Evolutionary conservation across 2,113 vertebrate species (phyloP), one percentile per base, ranked within the genome.

Genomic region (Rhipidura dahli): DNA sequence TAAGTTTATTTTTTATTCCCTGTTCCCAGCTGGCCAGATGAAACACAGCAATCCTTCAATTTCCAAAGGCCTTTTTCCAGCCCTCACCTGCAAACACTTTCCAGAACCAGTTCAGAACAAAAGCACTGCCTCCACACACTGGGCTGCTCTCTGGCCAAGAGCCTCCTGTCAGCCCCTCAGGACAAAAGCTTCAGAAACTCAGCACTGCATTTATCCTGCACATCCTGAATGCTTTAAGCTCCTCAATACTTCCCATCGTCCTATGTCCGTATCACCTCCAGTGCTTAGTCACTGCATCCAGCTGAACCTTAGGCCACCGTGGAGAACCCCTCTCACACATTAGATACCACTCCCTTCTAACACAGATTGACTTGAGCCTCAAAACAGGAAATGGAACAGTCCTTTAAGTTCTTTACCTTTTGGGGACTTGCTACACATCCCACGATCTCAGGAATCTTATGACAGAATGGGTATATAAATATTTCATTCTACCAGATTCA

Each of bases 211-310:
- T 92, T 68, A 65, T 30, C 33, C 68, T n/a, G 35, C 20, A 66
- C n/a, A 76, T 28, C 72, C 68, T 40, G 28, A 69, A 51, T 49
- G 21, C 51, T 57, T 69, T 30, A 65, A 61, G 54, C 37, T 91
- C 45, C 47, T 86, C 9, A 2, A 33, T 13, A 47, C 30, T 59
- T 33, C 31, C 68, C 15, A 20, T 2, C 61, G 37, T 22, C 59
- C 0, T 0, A 15, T 30, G 42, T 33, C 44, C 0, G 0, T 13
- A 75, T 7, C 16, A 22, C 17, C 54, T 63, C 19, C 63, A 15
- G 35, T 15, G 40, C 39, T 65, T 23, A 80, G 27, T 40, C 66
- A 53, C 31, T 72, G 49, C 42, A 69, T 18, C 37, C 15, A 60
- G 44, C 73, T 9, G 10, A 83, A 54, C 30, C 30, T 76, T 50